Evolutionary conservation across 2,797 vertebrate genomes (phyloP), one percentile per base, ranked within the genome.

Genomic region (Smutsia gigantea): DNA sequence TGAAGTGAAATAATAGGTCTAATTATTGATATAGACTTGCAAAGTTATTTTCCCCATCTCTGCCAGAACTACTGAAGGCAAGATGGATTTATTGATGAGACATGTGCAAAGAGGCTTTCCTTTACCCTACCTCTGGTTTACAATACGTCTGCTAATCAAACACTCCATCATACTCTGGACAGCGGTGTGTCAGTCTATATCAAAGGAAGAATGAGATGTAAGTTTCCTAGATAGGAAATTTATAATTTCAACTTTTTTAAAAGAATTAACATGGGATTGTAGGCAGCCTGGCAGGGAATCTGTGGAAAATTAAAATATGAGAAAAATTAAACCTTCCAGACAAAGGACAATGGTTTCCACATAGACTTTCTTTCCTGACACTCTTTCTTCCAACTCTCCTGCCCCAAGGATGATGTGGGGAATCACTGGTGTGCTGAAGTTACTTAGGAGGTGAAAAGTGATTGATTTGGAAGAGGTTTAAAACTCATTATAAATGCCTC

Each of bases 21-120:
- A 87, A 83, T 83, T 89, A 78, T 86, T 51, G 11, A 88, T 93
- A 78, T 9, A 69, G 53, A 81, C 53, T 74, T 93, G 29, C 19
- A 86, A 74, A 91, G 87, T 82, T 42, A 49, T 7, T 90, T n/a
- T 53, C 6, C 4, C 31, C 12, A 34, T 37, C 61, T 85, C n/a
- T 64, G 61, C 49, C n/a, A 64, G 27, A 57, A 78, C 11, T 82
- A 74, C 57, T 71, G 37, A 87, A 51, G 17, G 10, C 55, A 42
- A 87, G n/a, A 31, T 21, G 9, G 34, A 27, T 88, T 91, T 87
- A 87, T 64, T 64, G 63, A 55, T 87, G 19, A 64, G 66, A 63
- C 31, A 59, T 0, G 0, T 15, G 10, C 15, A 0, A 8, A 18
- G 6, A 63, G 34, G 15, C 23, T 39, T 77, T 25, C 55, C 42